Percentiles rank a stretch among this genome's conserved stretches.
Evolutionary conservation across 2,797 vertebrate genomes (phyloP).

Genomic region (Adrianichthys oophorus): DNA sequence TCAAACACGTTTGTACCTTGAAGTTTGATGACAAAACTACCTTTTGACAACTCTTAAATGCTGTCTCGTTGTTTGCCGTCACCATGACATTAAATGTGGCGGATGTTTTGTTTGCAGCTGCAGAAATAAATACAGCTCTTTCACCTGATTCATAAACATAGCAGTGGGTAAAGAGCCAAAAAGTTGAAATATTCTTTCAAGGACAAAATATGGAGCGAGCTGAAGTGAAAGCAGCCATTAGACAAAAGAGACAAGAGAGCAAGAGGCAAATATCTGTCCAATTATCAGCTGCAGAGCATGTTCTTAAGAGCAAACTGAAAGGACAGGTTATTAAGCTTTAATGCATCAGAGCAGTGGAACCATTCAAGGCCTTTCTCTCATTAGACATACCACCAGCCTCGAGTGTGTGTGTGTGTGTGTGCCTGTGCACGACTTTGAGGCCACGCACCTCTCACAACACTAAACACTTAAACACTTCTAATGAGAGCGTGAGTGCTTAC

Average conservation of each 20-base stretch:
- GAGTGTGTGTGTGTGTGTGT: background rate
- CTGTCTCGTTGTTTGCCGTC: constrained; percentile 11
- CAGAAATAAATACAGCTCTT: constrained; percentile 32
- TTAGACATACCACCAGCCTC: constrained; percentile 60
- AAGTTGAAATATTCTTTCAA: constrained; percentile 48
- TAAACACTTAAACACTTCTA: constrained; percentile 73
- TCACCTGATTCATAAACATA: constrained; percentile 34
- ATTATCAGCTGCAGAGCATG: constrained; percentile 69
- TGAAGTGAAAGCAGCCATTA: constrained; percentile 60
- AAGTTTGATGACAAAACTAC: constrained; percentile 10
- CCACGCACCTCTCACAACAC: constrained; percentile 63
- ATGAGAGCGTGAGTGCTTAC: constrained; percentile 67
- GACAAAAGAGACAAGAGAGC: constrained; percentile 63
- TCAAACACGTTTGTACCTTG: background rate
- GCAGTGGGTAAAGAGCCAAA: constrained; percentile 34
- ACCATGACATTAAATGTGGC: constrained; percentile 10
- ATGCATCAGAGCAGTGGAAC: constrained; percentile 71
- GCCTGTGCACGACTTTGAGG: constrained; percentile 3
- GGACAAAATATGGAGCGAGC: constrained; percentile 60
- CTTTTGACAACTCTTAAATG: constrained; percentile 22
- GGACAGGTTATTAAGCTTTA: constrained; percentile 76
- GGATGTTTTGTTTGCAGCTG: constrained; percentile 14
- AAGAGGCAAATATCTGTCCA: constrained; percentile 72
- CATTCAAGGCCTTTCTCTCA: constrained; percentile 74
- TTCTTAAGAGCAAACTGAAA: constrained; percentile 71